Evolutionary conservation across 2,888 invertebrate species (phyloP).

Genomic region (Microchrysa polita): DNA sequence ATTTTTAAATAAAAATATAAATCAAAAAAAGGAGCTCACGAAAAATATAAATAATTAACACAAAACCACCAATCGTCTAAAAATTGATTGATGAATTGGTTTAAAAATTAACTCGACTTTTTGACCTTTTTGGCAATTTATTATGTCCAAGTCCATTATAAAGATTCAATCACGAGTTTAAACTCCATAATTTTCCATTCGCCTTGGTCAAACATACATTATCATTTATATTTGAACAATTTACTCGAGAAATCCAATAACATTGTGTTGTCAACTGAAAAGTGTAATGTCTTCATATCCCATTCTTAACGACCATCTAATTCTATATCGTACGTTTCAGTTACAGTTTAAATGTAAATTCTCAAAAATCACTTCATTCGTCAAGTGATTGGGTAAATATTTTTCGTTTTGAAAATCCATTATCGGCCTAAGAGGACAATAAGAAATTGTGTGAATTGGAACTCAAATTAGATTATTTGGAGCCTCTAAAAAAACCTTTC

Average conservation of each 20-base stretch:
- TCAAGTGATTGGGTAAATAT: constrained; percentile 43
- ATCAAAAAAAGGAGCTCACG: no score
- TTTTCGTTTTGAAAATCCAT: constrained; percentile 45
- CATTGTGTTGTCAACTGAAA: constrained; percentile 6
- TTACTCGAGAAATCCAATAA: constrained; percentile 13
- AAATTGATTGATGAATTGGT: no score
- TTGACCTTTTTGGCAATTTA: no score
- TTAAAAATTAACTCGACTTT: no score
- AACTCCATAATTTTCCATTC: constrained; percentile 37
- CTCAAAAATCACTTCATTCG: constrained; percentile 32
- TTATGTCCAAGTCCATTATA: no score
- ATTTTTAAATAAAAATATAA: no score
- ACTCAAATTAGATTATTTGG: constrained; percentile 43
- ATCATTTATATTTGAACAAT: constrained; percentile 40
- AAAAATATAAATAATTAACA: no score
- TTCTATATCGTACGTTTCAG: not conserved
- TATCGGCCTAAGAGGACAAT: constrained; percentile 50
- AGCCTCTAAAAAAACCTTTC: constrained; percentile 38
- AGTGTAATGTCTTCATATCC: constrained; percentile 34
- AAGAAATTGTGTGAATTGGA: constrained; percentile 43
- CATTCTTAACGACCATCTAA: not conserved
- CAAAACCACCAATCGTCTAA: no score
- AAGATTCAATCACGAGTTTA: constrained; percentile 33
- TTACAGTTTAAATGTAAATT: not conserved
- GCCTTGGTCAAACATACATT: constrained; percentile 17